Percentiles rank a stretch among this genome's conserved stretches.
phyloP scores from a whole-genome alignment of 64 coral and sea anemone genomes.

The Anthopleura sola region DNA sequence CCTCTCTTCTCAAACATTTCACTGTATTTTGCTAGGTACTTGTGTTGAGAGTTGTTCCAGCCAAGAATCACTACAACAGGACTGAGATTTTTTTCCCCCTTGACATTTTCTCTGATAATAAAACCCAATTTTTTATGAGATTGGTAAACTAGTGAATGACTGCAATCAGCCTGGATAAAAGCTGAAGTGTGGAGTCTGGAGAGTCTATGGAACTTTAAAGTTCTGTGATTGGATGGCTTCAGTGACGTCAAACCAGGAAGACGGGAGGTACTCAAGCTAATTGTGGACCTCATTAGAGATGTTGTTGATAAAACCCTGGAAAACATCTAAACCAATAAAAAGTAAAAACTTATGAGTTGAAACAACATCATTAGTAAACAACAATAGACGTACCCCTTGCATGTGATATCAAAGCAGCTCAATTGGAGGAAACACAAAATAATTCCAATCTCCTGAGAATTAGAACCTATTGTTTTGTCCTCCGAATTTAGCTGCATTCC shows the following conservation, averaged over 20 bases:
- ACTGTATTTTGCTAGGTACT: slow-evolving; percentile 81
- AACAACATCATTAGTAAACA: background rate
- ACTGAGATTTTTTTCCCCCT: background rate
- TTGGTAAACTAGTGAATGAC: background rate
- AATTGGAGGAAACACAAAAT: no score
- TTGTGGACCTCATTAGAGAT: background rate
- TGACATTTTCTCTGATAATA: background rate
- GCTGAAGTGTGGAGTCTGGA: background rate
- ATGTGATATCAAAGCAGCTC: no score
- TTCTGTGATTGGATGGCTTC: background rate
- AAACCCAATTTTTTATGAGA: slow-evolving; percentile 1
- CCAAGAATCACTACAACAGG: slow-evolving; percentile 87
- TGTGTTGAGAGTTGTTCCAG: slow-evolving; percentile 83
- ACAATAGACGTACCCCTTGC: no score
- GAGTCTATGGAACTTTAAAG: background rate
- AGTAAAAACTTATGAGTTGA: background rate
- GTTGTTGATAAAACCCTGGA: background rate
- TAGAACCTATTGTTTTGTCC: no score
- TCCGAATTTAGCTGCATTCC: no score
- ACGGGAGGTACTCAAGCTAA: background rate
- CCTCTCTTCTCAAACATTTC: slow-evolving; percentile 68
- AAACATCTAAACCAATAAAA: background rate
- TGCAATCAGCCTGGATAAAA: background rate
- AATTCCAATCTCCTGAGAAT: no score
- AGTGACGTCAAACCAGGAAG: background rate